Base-by-base conservation (phyloP, 2,888 invertebrate species). In the Dynastes tityus region DNA sequence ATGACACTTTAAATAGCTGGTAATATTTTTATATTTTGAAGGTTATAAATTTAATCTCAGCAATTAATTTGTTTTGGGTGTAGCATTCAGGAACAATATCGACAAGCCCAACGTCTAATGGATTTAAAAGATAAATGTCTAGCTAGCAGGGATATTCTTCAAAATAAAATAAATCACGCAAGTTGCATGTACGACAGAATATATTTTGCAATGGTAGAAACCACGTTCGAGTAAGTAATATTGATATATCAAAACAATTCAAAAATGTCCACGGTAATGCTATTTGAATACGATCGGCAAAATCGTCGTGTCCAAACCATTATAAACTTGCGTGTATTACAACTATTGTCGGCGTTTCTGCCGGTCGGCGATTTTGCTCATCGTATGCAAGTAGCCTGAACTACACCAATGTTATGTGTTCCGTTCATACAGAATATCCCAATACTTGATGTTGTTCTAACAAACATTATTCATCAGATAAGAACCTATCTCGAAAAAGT, bases 151-250 rank as follows among this genome's bases (percentile, higher is more conserved):
- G 89, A 92, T 80, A 86, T 87, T 0, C 87, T 91, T 13, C 84
- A 91, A 40, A 90, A 90, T 58, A 90, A 90, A 79, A 88, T 90
- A 55, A 90, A 91, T 80, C 90, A 92, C 78, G 92, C 91, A 5
- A 82, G 89, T 1, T 65, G 90, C 80, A 89, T 91, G 88, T 63
- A 75, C 51, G 53, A 64, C 16, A 40, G 11, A 2, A 9, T 79
- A 16, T n/a, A 49, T 9, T 55, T 53, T 40, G 58, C 75, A 22
- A 75, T 64, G 67, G 58, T 67, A 5, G 61, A 68, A 37, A 68
- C 70, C 9, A 79, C 68, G 29, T 76, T 79, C 16, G 70, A 68
- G 79, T 79, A 68, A 79, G 68, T 76, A 49, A 22, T 53, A 11
- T 22, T 16, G 6, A 71, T 29, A 8, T 53, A 58, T 32, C n/a